Percentiles rank a stretch among this genome's conserved stretches.
Evolutionary conservation across 2,113 vertebrate species (phyloP).

Genomic region (Ciconia stormi): DNA sequence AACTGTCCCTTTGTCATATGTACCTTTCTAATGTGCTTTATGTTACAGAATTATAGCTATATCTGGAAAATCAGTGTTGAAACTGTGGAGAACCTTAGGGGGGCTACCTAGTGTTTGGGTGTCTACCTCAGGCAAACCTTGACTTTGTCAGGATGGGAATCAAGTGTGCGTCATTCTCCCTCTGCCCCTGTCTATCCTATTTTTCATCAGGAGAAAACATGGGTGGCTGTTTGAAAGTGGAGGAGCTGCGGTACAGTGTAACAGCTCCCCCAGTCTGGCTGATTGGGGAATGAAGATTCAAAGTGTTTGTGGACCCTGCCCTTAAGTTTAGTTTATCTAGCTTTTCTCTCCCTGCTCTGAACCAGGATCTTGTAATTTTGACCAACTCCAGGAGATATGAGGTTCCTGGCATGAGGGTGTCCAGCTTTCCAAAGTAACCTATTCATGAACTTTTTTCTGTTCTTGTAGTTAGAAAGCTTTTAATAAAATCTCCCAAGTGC

Average conservation of each 20-base stretch:
- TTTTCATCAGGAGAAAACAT: neutral
- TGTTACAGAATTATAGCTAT: neutral
- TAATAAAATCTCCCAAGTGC: neutral
- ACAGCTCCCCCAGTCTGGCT: neutral
- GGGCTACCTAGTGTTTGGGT: neutral
- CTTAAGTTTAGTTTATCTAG: neutral
- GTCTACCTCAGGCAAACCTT: neutral
- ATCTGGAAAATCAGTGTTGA: neutral
- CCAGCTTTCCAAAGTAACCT: neutral
- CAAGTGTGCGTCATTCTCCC: rapidly evolving
- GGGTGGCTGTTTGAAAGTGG: neutral
- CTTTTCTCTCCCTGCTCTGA: neutral
- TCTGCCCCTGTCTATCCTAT: neutral
- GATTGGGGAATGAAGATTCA: neutral
- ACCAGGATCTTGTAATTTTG: neutral
- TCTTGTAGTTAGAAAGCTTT: neutral
- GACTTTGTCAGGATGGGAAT: neutral
- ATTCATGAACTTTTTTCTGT: neutral
- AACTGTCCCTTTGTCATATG: neutral
- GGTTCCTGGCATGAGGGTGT: neutral
- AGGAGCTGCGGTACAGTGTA: neutral
- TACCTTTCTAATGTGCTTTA: too few relatives aligned
- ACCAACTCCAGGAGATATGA: rapidly evolving
- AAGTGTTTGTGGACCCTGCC: neutral
- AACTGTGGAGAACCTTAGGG: neutral